phyloP scores from a whole-genome alignment of 92 coral and sea anemone genomes.

The Epizoanthus illoricatus region DNA sequence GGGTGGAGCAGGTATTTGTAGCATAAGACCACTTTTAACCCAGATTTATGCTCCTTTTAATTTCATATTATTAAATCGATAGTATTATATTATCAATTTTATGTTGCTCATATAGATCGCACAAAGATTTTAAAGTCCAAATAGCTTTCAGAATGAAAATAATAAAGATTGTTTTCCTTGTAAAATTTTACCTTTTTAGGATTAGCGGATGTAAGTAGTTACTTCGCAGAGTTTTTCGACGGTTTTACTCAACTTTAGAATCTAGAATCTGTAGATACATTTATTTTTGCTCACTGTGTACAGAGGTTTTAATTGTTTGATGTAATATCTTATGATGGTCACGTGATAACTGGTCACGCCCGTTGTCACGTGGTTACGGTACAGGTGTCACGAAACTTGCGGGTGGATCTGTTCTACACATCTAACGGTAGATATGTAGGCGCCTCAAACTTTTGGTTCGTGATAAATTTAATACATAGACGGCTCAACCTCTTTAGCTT shows the following conservation, averaged over 20 bases:
- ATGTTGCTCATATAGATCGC: conserved; percentile 7
- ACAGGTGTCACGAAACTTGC: background rate
- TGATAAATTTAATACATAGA: too few species aligned
- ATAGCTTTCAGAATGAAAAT: background rate
- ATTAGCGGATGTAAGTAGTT: background rate
- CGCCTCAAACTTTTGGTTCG: too few species aligned
- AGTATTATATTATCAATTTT: conserved; percentile 26
- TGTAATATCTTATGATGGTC: background rate
- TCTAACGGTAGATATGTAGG: background rate
- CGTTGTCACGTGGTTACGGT: background rate
- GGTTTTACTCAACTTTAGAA: conserved; percentile 7
- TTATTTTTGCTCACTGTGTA: conserved; percentile 30
- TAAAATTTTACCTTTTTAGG: conserved; percentile 7
- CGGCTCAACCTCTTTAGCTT: background rate
- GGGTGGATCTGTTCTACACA: background rate
- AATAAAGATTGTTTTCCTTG: background rate
- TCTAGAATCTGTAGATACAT: conserved; percentile 39
- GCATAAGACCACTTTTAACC: conserved; percentile 6
- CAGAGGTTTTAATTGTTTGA: conserved; percentile 13
- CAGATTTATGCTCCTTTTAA: conserved; percentile 2
- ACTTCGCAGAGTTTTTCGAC: conserved; percentile 8
- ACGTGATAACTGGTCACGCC: background rate
- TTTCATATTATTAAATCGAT: background rate
- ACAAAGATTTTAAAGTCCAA: conserved; percentile 24
- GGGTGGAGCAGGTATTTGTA: conserved; percentile 14